Percentiles rank a stretch among this genome's conserved stretches.
These are phyloP conservation scores for Neogobius melanostomus DNA, from an alignment of 2,113 vertebrate species.

Conservation along the genomic window DNA sequence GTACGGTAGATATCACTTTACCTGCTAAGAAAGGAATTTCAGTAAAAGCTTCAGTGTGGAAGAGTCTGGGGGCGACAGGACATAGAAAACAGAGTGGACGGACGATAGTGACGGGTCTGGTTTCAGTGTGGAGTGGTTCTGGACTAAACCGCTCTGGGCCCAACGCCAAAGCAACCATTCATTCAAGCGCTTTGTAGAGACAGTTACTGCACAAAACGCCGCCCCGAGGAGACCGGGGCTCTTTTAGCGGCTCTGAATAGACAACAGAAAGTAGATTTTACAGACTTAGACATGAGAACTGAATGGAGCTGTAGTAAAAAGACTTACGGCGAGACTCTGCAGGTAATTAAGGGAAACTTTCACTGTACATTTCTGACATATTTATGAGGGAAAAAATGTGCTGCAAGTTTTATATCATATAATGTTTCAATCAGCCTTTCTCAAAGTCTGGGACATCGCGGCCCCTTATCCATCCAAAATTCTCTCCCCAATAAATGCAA, in stretches of 20 bases:
- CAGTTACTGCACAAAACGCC: background rate
- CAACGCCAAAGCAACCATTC: background rate
- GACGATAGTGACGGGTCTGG: background rate
- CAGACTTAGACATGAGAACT: no score
- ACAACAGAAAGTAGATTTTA: background rate
- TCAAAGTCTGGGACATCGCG: no score
- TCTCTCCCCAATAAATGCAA: no score
- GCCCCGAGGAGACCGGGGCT: background rate
- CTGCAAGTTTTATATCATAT: no score
- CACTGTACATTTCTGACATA: no score
- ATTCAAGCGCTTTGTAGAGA: background rate
- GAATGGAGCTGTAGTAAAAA: background rate
- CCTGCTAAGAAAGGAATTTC: background rate
- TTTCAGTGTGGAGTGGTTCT: slow-evolving; percentile 2
- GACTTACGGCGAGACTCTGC: background rate
- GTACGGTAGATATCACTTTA: background rate
- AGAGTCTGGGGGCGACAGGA: background rate
- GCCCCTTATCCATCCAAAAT: no score
- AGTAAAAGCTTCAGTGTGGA: background rate
- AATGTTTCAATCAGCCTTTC: no score
- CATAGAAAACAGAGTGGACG: background rate
- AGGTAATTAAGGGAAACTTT: no score
- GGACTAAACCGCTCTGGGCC: background rate
- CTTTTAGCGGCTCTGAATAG: background rate
- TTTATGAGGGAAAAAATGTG: no score